Conservation (phyloP, 2,888 invertebrate species). For the Archips xylosteana region DNA sequence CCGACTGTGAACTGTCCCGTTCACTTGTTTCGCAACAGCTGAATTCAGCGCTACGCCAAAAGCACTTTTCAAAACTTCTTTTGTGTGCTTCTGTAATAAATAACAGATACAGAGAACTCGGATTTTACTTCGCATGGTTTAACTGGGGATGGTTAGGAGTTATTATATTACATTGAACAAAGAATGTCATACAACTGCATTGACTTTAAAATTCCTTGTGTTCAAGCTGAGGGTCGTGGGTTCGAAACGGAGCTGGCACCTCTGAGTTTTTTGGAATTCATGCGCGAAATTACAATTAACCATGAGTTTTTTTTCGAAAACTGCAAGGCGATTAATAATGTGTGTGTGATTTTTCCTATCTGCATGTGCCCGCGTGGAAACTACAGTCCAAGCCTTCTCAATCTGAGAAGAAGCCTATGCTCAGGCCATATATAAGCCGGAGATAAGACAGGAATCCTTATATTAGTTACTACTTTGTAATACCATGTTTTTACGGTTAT, state of each 20-base stretch:
- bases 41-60: conserved; percentile 24
- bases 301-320: too few species aligned
- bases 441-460: neutral
- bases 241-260: too few species aligned
- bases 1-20: conserved; percentile 23
- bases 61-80: conserved; percentile 38
- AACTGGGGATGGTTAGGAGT: neutral
- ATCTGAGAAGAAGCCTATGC: too few species aligned
- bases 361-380: too few species aligned
- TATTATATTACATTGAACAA: neutral
- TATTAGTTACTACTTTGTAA: neutral
- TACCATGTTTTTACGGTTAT: neutral
- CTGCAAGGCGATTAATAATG: too few species aligned
- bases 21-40: conserved; percentile 29
- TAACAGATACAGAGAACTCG: conserved; percentile 26
- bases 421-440: too few species aligned
- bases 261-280: too few species aligned
- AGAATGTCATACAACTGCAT: neutral
- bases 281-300: too few species aligned
- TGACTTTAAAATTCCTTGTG: neutral
- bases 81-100: conserved; percentile 32
- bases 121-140: conserved; percentile 1
- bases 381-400: too few species aligned
- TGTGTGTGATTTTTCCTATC: too few species aligned
- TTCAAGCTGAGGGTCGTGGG: too few species aligned